These are phyloP conservation scores for Folsomia manolachei DNA, from an alignment of 2,888 invertebrate species.

Conservation along the genomic window DNA sequence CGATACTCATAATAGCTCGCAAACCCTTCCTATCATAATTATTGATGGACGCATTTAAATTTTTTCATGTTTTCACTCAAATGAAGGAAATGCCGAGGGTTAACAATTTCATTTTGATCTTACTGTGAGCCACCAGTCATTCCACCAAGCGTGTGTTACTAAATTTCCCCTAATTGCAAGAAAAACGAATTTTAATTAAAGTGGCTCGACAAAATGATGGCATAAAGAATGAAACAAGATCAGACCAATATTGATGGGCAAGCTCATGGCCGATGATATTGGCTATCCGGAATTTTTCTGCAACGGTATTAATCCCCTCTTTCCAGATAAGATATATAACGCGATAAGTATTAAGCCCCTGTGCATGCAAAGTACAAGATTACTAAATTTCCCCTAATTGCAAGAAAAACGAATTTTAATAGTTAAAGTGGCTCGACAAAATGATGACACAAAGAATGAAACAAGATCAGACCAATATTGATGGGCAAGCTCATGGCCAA, in stretches of 20 bases:
- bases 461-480: slow-evolving; percentile 11
- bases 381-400: too few species aligned
- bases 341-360: slow-evolving; percentile 25
- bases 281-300: slow-evolving; percentile 22
- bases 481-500: slow-evolving; percentile 30
- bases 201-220: too few species aligned
- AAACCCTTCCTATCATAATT: slow-evolving; percentile 26
- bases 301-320: slow-evolving; percentile 18
- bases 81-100: too few species aligned
- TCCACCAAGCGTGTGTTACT: slow-evolving; percentile 26
- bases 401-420: neutral
- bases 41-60: too few species aligned
- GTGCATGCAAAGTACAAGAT: too few species aligned
- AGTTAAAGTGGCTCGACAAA: too few species aligned
- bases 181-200: neutral
- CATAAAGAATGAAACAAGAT: too few species aligned
- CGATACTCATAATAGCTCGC: slow-evolving; percentile 19
- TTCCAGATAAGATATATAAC: slow-evolving; percentile 16
- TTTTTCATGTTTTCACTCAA: too few species aligned
- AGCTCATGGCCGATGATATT: slow-evolving; percentile 28
- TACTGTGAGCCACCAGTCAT: slow-evolving; percentile 29
- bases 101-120: too few species aligned
- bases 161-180: slow-evolving; percentile 28
- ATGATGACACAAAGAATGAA: too few species aligned
- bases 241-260: slow-evolving; percentile 22